Evolutionary conservation across 1,140 invertebrate genomes (phyloP).

Genomic region (Arctopsyche grandis): DNA sequence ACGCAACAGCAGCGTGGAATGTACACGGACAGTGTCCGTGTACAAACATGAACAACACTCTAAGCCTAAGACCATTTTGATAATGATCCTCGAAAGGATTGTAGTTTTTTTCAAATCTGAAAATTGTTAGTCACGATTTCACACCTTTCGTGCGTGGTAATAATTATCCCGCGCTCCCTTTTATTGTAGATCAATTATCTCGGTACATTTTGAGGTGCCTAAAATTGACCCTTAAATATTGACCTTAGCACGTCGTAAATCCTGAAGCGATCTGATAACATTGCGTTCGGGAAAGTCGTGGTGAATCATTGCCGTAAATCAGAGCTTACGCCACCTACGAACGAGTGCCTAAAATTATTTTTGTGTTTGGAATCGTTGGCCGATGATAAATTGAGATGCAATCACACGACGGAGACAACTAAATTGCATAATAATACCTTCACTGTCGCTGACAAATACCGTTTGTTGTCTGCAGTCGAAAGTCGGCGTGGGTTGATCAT

Average conservation of each 20-base stretch:
- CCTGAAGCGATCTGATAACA: neutral
- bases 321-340: too few relatives aligned
- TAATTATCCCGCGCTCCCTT: neutral
- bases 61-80: neutral
- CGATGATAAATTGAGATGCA: conserved; percentile 35
- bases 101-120: neutral
- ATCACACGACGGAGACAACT: conserved; percentile 15
- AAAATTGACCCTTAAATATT: neutral
- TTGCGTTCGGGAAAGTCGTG: neutral
- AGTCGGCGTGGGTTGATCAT: conserved; percentile 11
- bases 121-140: conserved; percentile 2
- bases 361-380: neutral
- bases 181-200: conserved; percentile 18
- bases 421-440: conserved; percentile 42
- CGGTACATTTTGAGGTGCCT: neutral
- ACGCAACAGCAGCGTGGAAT: conserved; percentile 31
- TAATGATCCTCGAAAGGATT: neutral
- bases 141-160: neutral
- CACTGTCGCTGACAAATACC: conserved; percentile 27
- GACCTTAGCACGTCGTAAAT: conserved; percentile 27
- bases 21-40: neutral
- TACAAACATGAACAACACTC: neutral
- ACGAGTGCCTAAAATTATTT: too few relatives aligned
- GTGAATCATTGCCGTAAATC: too few relatives aligned
- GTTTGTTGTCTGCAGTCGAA: conserved; percentile 28